Evolutionary conservation across 2,797 vertebrate species (phyloP), one percentile per base, ranked within the genome.

Genomic region (Alosa sapidissima): DNA sequence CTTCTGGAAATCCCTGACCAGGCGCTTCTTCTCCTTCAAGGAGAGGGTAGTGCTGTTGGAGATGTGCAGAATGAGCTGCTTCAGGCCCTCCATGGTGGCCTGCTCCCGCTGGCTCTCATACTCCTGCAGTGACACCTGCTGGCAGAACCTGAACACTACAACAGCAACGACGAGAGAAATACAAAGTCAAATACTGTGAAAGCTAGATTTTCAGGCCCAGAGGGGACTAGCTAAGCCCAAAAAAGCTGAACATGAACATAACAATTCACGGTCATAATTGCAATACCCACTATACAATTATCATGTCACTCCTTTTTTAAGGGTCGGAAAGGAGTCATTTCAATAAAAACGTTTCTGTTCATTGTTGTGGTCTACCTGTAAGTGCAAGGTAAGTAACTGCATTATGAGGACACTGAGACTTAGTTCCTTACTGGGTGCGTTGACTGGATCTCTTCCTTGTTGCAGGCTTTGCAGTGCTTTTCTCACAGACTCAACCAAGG

Each of bases 71-170:
- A 96, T 89, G 68, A 97, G 93, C 83, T 93, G 87, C n/a, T 95
- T 93, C 86, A 98, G 94, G 91, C 94, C 91, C 0, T 93, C 87
- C 82, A 93, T 88, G 41, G 92, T 96, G 87, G 92, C 93, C 28
- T 91, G 92, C 86, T 94, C 92, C 0, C 94, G 93, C 90, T 96
- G 95, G 81, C 94, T 93, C 90, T 96, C 95, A 13, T 96, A 97
- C 85, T 97, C 93, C 88, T 95, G 88, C 28, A 89, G 2, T 0
- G 96, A 94, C 89, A 96, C 92, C 33, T 85, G 94, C 90, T 96
- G 93, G 90, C 97, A 97, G 94, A 97, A 98, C 13, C 93, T 93
- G 91, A 97, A 97, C 7, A 91, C 96, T 98, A 91, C 91, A 88
- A 88, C 52, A 91, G 85, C 88, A 88, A 86, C 91, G 51, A 1